Evolutionary conservation across 2,888 invertebrate species (phyloP).

Genomic region (Tuta absoluta): DNA sequence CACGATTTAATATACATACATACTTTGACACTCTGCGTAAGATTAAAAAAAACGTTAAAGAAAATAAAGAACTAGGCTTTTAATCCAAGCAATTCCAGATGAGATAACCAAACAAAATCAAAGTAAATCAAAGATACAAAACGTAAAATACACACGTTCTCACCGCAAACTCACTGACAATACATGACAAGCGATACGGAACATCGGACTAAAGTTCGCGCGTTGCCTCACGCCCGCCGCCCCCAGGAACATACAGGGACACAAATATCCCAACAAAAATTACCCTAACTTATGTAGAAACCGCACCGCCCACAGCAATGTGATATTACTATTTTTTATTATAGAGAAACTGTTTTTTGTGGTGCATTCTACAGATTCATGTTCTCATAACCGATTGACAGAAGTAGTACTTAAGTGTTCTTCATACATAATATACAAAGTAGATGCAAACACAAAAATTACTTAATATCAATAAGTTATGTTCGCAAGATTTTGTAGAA

Average conservation of each 20-base stretch:
- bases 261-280: conserved; percentile 38
- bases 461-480: not conserved
- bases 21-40: not conserved
- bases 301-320: conserved; percentile 61
- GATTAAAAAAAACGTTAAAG: not conserved
- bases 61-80: not conserved
- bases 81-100: not conserved
- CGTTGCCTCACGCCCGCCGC: conserved; percentile 35
- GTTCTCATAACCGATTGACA: not conserved
- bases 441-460: not conserved
- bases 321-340: conserved; percentile 64
- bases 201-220: conserved; percentile 44
- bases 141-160: conserved; percentile 32
- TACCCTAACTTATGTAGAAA: conserved; percentile 58
- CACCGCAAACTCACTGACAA: conserved; percentile 45
- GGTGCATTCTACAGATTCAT: not conserved
- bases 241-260: conserved; percentile 14
- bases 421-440: not conserved
- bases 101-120: not conserved
- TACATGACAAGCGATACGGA: conserved; percentile 47
- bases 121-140: not conserved
- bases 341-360: conserved; percentile 60
- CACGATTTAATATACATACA: conserved; percentile 1
- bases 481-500: not conserved
- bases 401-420: not conserved